phyloP scores from a whole-genome alignment of 2,888 invertebrate species.

The Atherix ibis region DNA sequence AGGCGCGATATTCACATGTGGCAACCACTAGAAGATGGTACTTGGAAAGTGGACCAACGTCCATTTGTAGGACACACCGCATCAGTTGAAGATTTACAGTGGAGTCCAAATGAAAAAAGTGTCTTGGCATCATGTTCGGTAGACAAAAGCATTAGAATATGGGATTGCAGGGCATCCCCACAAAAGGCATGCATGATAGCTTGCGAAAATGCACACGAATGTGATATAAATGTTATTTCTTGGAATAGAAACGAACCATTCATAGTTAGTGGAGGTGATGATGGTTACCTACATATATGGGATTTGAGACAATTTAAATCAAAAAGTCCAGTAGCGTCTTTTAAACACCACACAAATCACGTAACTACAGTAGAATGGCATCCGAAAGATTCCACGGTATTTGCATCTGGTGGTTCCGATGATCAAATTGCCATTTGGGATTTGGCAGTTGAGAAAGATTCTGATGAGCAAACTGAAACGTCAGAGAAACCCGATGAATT shows the following conservation, averaged over 20 bases:
- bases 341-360: conserved; percentile 88
- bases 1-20: conserved; percentile 87
- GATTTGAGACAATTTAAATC: conserved; percentile 74
- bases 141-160: conserved; percentile 81
- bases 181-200: conserved; percentile 85
- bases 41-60: conserved; percentile 83
- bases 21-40: conserved; percentile 60
- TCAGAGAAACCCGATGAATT: conserved; percentile 46
- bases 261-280: conserved; percentile 88
- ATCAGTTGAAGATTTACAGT: conserved; percentile 96
- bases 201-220: conserved; percentile 67
- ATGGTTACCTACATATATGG: conserved; percentile 89
- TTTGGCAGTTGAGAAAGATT: conserved; percentile 74
- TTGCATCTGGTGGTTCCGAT: conserved; percentile 86
- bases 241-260: conserved; percentile 91
- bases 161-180: conserved; percentile 83
- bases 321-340: conserved; percentile 71
- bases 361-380: conserved; percentile 97
- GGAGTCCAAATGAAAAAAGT: conserved; percentile 90
- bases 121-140: conserved; percentile 82
- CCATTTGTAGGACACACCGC: conserved; percentile 75
- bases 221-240: conserved; percentile 92
- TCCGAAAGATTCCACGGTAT: conserved; percentile 79
- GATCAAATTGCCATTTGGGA: conserved; percentile 97
- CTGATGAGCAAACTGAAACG: conserved; percentile 44